Base-by-base conservation (phyloP, 2,113 vertebrate species). In the Eupsittula cactorum region DNA sequence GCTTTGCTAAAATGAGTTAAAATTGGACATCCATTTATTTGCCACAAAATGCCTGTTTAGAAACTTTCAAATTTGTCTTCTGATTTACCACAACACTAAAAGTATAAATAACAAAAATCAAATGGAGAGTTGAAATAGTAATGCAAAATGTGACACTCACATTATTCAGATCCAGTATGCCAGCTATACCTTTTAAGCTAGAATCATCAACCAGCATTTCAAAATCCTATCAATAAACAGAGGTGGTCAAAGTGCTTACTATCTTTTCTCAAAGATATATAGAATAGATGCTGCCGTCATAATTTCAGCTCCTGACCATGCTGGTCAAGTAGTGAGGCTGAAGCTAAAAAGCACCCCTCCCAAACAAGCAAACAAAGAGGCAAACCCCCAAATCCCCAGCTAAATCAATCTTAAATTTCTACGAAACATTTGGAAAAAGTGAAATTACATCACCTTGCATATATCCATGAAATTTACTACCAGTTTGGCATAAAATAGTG, bases 111-210 rank as follows among this genome's bases (percentile, higher is more conserved):
- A 35, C 9, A 59, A 59, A 59, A 59, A 24, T 59, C 20, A 73
- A 47, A 50, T 1, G 2, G 63, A 33, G 4, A 70, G 4, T 10
- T 67, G 37, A 77, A 89, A 84, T 35, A 37, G 4, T 37, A 46
- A n/a, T 0, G 1, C 52, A 81, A 88, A n/a, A 53, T 7, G 21
- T 8, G 1, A 8, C n/a, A 63, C 31, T 4, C 1, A 2, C 10
- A 31, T 33, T 78, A 60, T 75, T 84, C 18, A 78, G 3, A 75
- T 49, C 2, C 27, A 74, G 4, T 24, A 28, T n/a, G 18, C 10
- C 0, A 2, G 25, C 53, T 64, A 19, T 64, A 8, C 35, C 29
- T 82, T 63, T 81, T 89, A 59, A 59, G 3, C 52, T 77, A 83
- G 12, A 13, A 44, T 53, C 8, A 25, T n/a, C 7, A 53, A 50